Percentiles rank a stretch among this genome's conserved stretches.
Conservation (phyloP, 2,888 invertebrate genomes). For the Monopis laevigella region DNA sequence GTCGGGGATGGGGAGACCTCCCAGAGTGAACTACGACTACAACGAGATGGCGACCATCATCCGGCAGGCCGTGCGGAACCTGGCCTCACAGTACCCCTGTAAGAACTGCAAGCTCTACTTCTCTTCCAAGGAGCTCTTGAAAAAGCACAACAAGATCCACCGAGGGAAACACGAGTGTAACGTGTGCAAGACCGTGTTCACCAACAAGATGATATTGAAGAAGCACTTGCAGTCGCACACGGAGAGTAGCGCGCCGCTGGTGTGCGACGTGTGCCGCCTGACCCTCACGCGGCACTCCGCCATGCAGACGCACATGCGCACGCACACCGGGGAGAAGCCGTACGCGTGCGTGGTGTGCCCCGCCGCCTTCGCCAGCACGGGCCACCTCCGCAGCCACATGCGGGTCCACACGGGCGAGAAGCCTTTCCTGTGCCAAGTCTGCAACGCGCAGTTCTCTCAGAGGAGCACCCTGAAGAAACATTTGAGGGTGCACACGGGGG, state of each 20-base stretch:
- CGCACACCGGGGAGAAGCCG: constrained; percentile 50
- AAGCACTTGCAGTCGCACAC: constrained; percentile 51
- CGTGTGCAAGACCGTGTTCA: background rate
- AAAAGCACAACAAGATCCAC: background rate
- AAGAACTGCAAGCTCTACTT: background rate
- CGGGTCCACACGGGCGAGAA: constrained; percentile 49
- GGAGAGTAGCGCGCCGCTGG: constrained; percentile 36
- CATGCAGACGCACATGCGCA: constrained; percentile 50
- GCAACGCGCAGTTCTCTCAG: constrained; percentile 50
- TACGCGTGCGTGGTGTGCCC: constrained; percentile 45
- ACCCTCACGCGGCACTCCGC: constrained; percentile 39
- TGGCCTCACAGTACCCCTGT: background rate
- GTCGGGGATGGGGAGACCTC: too few species aligned
- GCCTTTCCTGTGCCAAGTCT: constrained; percentile 43
- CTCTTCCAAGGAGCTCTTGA: background rate
- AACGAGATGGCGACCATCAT: too few species aligned
- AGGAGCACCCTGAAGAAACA: constrained; percentile 56
- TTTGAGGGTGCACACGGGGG: constrained; percentile 49
- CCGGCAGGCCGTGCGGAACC: too few species aligned
- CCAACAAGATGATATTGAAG: constrained; percentile 39
- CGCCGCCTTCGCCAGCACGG: constrained; percentile 50
- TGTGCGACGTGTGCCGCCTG: constrained; percentile 38
- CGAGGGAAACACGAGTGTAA: background rate
- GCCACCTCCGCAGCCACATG: constrained; percentile 49
- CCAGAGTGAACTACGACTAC: too few species aligned